Conservation (phyloP, 92 coral and sea anemone species). For the Metridium senile region DNA sequence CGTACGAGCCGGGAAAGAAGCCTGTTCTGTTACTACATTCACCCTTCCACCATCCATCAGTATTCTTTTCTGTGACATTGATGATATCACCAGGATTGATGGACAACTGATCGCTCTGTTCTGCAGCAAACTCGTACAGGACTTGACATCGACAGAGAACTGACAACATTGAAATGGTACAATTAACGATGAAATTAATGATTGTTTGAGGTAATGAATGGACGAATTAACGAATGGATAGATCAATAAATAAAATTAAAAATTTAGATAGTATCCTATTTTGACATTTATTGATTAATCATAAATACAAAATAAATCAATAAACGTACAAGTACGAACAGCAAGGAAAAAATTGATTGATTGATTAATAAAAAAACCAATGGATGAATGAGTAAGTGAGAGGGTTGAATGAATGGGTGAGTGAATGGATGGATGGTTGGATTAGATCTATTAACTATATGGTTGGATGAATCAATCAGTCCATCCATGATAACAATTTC, state of each 20-base stretch:
- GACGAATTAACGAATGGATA: not conserved
- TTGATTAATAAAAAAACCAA: no score
- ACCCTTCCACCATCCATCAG: conserved; percentile 97
- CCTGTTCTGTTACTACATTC: conserved; percentile 81
- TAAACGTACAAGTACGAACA: no score
- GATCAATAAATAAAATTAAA: not conserved
- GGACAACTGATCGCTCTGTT: conserved; percentile 87
- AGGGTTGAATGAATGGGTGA: no score
- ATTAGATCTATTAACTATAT: no score
- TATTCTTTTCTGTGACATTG: conserved; percentile 72
- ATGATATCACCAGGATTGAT: conserved; percentile 85
- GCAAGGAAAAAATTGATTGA: no score
- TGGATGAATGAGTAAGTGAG: no score
- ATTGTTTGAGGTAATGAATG: not conserved
- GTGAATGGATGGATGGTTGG: no score
- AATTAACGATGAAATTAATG: no score
- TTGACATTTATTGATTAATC: no score
- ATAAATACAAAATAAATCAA: no score
- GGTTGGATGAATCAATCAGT: not conserved
- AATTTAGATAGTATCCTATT: no score
- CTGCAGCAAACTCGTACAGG: conserved; percentile 83
- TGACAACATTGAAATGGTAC: conserved; percentile 11
- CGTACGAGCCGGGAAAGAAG: conserved; percentile 91
- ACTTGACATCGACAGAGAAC: conserved; percentile 79
- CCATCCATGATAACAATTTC: not conserved